Base-by-base conservation (phyloP, 2,888 invertebrate species). In the Luffia ferchaultella region DNA sequence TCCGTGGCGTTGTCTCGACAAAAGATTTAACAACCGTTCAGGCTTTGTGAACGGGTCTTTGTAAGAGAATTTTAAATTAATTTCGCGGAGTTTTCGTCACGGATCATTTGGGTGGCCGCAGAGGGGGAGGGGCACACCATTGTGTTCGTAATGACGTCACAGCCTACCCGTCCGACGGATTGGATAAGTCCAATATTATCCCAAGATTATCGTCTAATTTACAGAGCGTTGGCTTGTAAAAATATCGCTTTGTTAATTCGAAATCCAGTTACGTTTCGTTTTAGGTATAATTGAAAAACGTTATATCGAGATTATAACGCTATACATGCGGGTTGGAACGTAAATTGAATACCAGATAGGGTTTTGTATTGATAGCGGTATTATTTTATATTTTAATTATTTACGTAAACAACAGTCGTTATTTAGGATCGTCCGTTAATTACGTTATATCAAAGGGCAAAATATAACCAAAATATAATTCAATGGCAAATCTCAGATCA, bases 101-200 rank as follows among this genome's bases (percentile, higher is more conserved):
- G 76, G 76, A 70, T 73, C 73, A 73, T 76, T 74, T 73, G 65
- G 61, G 49, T 20, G 64, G 61, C 42, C 20, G 60, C 60, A 15
- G 20, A 50, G 52, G 53, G 55, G 58, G 59, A 58, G 57, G 58
- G 65, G 63, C 62, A 63, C 62, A 59, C 62, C 64, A 70, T 74
- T 73, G 70, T 73, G 55, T 63, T 60, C 60, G 64, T 76, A 76
- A 76, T 71, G 73, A 73, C 64, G 68, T 76, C 71, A 72, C 66
- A 16, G 48, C 47, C 50, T 48, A 16, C 20, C 58, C 60, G 60
- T 62, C 63, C 62, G 60, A 63, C 59, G 62, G 65, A 70, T 68
- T 66, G 70, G 67, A 68, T 68, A 68, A 70, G 64, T 68, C 62
- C 62, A 62, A 68, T 70, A 66, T 67, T 66, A 65, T 67, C 63